Evolutionary conservation across 1,140 invertebrate species (phyloP).

Genomic region (Eubasilissa regina): DNA sequence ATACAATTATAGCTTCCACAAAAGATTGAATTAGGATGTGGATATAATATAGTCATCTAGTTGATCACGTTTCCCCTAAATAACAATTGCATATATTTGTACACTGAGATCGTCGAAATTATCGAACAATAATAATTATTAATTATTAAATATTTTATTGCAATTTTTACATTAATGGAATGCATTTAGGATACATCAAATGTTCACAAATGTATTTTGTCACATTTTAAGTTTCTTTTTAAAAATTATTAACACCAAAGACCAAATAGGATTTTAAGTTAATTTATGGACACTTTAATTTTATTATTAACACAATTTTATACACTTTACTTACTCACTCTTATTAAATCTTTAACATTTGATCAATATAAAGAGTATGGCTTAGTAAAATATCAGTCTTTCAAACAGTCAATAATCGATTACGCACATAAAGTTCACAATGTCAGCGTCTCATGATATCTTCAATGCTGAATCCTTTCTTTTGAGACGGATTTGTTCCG

Average conservation of each 20-base stretch:
- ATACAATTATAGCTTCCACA: conserved; percentile 6
- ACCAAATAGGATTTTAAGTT: too few relatives aligned
- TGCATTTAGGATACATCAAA: too few relatives aligned
- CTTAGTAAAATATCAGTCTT: conserved; percentile 50
- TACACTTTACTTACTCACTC: too few relatives aligned
- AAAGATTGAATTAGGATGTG: not conserved
- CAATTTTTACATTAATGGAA: too few relatives aligned
- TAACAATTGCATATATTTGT: conserved; percentile 28
- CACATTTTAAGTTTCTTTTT: too few relatives aligned
- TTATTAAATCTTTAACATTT: not conserved
- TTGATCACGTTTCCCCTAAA: conserved; percentile 13
- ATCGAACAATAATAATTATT: not conserved
- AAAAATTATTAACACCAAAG: too few relatives aligned
- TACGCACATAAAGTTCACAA: conserved; percentile 11
- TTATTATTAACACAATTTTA: too few relatives aligned
- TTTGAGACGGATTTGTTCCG: conserved; percentile 69
- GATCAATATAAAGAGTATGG: not conserved
- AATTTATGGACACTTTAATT: too few relatives aligned
- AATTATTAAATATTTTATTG: too few relatives aligned
- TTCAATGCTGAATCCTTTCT: conserved; percentile 82
- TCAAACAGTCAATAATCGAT: conserved; percentile 47
- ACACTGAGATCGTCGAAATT: conserved; percentile 41
- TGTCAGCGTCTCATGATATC: conserved; percentile 81
- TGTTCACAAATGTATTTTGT: too few relatives aligned
- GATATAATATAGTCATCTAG: conserved; percentile 3